Evolutionary conservation across 2,797 vertebrate species (phyloP), one percentile per base, ranked within the genome.

Genomic region (Euphonia xanthogaster): DNA sequence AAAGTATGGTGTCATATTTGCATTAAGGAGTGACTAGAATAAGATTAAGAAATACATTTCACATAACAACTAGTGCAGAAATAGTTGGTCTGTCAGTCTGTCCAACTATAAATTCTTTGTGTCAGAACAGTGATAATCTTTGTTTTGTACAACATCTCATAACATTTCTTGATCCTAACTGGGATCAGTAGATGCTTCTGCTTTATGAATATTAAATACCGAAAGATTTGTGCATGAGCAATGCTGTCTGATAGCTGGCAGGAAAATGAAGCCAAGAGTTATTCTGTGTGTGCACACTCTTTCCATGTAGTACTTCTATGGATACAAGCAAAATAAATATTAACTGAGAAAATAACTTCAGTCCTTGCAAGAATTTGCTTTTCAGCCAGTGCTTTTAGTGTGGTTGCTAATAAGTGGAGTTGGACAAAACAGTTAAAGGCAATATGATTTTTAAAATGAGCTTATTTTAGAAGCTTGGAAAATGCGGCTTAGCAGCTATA

Each of bases 251-350:
- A 80, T 74, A 86, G 45, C 53, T 87, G 80, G 39, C 33, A 93
- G 60, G n/a, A 86, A 79, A 85, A 86, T 47, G 11, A 93, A 90
- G 40, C 27, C 31, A 55, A 44, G 30, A 44, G 11, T 80, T 77
- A 22, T 53, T 86, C 28, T 66, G 22, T 58, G n/a, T 57, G 33
- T 77, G 20, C 19, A 13, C 30, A 9, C 3, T 60, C 30, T 67
- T 93, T 78, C 31, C 22, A 6, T 75, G 70, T 66, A 86, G 19
- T 5, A 5, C 24, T 81, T 77, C 44, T 68, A 63, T 47, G 80
- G 37, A 83, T 39, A 27, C 16, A 23, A 51, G 55, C 10, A 50
- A 92, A 96, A 96, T 94, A 96, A 96, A 95, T 24, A 9, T 50
- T 86, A 71, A 77, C 42, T 73, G 67, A 55, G 55, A 61, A 79